Conservation (phyloP, 1,140 invertebrate species). For the Drosophila sturtevanti region DNA sequence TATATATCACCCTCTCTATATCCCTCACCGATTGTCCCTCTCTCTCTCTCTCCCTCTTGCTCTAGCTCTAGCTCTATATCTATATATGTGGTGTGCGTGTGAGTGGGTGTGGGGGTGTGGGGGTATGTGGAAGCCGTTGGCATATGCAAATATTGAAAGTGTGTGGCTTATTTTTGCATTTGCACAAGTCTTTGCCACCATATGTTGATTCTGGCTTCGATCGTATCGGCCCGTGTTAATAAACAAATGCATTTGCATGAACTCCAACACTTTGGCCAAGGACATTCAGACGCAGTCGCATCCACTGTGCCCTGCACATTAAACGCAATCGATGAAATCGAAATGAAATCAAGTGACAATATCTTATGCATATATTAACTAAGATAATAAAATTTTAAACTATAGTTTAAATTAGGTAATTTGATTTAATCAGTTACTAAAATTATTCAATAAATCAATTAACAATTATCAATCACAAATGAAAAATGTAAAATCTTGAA, state of each 20-base stretch:
- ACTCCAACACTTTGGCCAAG: conserved; percentile 1
- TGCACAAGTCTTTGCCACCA: background rate
- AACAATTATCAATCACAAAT: no score
- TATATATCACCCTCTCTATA: background rate
- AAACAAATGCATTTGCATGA: conserved; percentile 9
- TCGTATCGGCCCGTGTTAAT: background rate
- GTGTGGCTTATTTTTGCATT: conserved; percentile 29
- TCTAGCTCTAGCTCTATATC: no score
- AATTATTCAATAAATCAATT: no score
- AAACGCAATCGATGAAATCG: background rate
- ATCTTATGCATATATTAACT: no score
- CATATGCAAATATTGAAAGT: conserved; percentile 60
- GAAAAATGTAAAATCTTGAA: no score
- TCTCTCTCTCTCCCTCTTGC: background rate
- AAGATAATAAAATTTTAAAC: no score
- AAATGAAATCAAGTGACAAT: background rate
- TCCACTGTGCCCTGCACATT: no score
- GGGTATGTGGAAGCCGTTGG: background rate
- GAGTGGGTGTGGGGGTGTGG: no score
- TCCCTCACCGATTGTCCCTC: background rate
- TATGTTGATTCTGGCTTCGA: background rate
- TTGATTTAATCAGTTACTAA: no score
- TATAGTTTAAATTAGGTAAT: no score
- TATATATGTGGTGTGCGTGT: no score
- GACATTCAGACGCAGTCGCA: background rate